A percentile compares a stretch with the other conserved stretches of the same genome.
Conservation (phyloP, 2,113 vertebrate species). For the Gavialis gangeticus region DNA sequence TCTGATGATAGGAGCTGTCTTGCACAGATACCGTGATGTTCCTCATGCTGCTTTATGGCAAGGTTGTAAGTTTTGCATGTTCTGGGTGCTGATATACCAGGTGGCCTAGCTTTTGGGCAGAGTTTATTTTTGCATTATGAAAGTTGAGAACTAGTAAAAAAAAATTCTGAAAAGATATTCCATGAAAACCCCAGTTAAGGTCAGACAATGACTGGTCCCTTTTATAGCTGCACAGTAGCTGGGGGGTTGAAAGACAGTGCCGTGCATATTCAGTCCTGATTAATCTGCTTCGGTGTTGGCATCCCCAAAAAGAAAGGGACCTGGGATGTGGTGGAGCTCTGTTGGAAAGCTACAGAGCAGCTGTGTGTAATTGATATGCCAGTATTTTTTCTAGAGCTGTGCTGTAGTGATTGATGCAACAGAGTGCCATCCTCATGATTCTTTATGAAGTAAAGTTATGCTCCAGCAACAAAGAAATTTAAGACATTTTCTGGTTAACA, state of each 20-base stretch:
- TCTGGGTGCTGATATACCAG: not conserved
- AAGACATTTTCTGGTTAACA: not conserved
- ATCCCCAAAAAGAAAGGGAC: not conserved
- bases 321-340: not conserved
- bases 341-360: not conserved
- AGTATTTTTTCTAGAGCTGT: not conserved
- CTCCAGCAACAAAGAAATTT: not conserved
- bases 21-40: not conserved
- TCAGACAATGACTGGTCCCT: not conserved
- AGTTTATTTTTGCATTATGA: not conserved
- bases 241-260: not conserved
- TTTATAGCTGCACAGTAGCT: not conserved
- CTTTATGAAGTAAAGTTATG: not conserved
- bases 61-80: not conserved
- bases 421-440: not conserved
- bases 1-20: not conserved
- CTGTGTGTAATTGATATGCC: slow-evolving; percentile 22
- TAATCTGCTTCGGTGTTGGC: not conserved
- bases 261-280: not conserved
- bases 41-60: not conserved
- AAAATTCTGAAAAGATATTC: slow-evolving; percentile 36
- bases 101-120: not conserved
- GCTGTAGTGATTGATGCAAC: not conserved
- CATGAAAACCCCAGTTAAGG: slow-evolving; percentile 34
- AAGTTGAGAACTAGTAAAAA: slow-evolving; percentile 37